A percentile compares a stretch with the other conserved stretches of the same genome.
phyloP scores from a whole-genome alignment of 2,888 invertebrate species.

The Punctoribates punctum region DNA sequence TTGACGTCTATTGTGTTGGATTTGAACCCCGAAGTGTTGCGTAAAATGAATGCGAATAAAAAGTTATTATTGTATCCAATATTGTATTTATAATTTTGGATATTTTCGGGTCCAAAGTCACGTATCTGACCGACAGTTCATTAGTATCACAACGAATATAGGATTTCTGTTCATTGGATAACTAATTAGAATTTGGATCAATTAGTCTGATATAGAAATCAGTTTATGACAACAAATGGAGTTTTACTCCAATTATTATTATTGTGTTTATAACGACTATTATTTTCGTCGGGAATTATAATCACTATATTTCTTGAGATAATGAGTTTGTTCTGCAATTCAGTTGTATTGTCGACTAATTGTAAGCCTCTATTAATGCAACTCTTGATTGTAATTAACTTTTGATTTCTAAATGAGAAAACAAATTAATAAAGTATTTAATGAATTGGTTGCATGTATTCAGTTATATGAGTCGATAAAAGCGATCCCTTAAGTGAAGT shows the following conservation, averaged over 20 bases:
- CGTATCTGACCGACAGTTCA: not conserved
- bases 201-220: constrained; percentile 19
- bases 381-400: no score
- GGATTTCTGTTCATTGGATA: constrained; percentile 19
- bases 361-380: no score
- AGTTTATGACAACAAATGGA: constrained; percentile 26
- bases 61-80: not conserved
- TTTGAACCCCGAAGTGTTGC: not conserved
- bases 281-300: no score
- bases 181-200: constrained; percentile 19
- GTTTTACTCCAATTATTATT: no score
- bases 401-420: no score
- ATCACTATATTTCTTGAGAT: not conserved
- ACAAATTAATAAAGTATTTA: no score
- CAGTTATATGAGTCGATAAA: no score
- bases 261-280: no score
- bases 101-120: constrained; percentile 24
- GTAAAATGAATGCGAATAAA: not conserved
- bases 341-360: no score
- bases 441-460: no score
- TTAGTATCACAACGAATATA: constrained; percentile 9
- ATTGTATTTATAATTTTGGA: constrained; percentile 14
- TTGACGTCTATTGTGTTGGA: not conserved
- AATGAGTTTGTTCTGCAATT: no score
- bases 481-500: not conserved